Evolutionary conservation across 23 tunicate genomes (phyloP).

Genomic region (Phallusia fumigata): DNA sequence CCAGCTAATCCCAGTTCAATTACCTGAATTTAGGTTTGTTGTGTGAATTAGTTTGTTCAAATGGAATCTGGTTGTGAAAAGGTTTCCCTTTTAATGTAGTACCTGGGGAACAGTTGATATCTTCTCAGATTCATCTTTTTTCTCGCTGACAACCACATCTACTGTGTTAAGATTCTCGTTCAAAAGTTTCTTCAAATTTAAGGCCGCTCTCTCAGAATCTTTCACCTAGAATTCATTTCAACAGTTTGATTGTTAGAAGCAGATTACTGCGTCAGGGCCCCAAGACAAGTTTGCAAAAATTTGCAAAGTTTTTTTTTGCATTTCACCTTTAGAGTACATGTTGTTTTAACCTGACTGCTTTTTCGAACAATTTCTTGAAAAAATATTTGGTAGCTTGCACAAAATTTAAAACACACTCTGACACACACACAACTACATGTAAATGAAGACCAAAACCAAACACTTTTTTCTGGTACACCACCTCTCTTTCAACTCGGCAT

Average conservation of each 20-base stretch:
- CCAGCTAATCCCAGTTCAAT: constrained; percentile 62
- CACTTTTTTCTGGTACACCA: not conserved
- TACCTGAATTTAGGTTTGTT: constrained; percentile 20
- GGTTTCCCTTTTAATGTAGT: not conserved
- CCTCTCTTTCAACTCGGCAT: constrained; percentile 48
- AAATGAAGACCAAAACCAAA: not conserved
- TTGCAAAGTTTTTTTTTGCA: too few species aligned
- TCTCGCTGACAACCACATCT: not conserved
- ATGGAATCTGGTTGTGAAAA: too few species aligned
- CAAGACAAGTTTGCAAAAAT: too few species aligned
- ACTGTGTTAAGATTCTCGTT: not conserved
- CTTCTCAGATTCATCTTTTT: not conserved
- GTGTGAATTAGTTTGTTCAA: too few species aligned
- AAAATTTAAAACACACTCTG: not conserved
- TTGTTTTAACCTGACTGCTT: too few species aligned
- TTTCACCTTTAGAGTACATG: too few species aligned
- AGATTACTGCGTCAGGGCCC: too few species aligned
- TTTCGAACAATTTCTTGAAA: too few species aligned
- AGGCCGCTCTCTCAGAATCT: not conserved
- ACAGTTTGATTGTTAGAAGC: not conserved
- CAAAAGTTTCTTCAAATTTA: not conserved
- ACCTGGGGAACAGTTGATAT: not conserved
- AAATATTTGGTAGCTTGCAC: too few species aligned
- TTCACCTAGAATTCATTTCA: constrained; percentile 15
- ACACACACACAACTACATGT: not conserved